These are phyloP conservation scores for Pampus argenteus DNA, from an alignment of 2,797 vertebrate genomes.

Conservation along the genomic window DNA sequence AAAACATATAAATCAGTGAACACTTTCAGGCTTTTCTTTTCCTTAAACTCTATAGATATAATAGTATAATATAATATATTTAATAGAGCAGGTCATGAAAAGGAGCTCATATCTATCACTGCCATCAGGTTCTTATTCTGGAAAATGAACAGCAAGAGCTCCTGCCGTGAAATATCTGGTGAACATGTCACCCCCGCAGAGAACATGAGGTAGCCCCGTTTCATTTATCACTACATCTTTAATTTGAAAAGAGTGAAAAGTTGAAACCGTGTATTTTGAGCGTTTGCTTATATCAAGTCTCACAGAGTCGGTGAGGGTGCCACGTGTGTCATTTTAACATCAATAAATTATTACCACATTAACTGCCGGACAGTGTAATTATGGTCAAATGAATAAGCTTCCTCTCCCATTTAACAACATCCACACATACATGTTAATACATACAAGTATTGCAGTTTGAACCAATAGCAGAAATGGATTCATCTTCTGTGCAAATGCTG, in stretches of 20 bases:
- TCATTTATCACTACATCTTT: slow-evolving; percentile 19
- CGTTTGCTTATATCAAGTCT: background rate
- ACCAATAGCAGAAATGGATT: background rate
- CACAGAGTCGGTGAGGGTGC: background rate
- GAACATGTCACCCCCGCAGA: slow-evolving; percentile 2
- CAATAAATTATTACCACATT: slow-evolving; percentile 10
- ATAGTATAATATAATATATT: too few relatives aligned
- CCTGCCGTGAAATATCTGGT: slow-evolving; percentile 34
- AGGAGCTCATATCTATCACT: background rate
- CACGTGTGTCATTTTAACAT: slow-evolving; percentile 1
- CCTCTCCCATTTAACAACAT: slow-evolving; percentile 11
- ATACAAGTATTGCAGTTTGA: background rate
- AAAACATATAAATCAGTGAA: too few relatives aligned
- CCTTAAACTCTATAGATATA: too few relatives aligned
- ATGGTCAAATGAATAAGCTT: slow-evolving; percentile 9
- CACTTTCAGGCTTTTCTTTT: too few relatives aligned
- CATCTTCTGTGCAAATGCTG: background rate
- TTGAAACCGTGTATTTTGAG: background rate
- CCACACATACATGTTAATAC: background rate
- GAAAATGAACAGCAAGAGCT: background rate
- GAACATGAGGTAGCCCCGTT: background rate
- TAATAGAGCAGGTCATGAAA: too few relatives aligned
- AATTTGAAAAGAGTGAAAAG: slow-evolving; percentile 4
- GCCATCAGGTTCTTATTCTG: slow-evolving; percentile 1
- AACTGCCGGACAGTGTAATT: slow-evolving; percentile 31